These are phyloP conservation scores for Perodicticus potto DNA, from an alignment of 2,797 vertebrate genomes.

Conservation along the genomic window DNA sequence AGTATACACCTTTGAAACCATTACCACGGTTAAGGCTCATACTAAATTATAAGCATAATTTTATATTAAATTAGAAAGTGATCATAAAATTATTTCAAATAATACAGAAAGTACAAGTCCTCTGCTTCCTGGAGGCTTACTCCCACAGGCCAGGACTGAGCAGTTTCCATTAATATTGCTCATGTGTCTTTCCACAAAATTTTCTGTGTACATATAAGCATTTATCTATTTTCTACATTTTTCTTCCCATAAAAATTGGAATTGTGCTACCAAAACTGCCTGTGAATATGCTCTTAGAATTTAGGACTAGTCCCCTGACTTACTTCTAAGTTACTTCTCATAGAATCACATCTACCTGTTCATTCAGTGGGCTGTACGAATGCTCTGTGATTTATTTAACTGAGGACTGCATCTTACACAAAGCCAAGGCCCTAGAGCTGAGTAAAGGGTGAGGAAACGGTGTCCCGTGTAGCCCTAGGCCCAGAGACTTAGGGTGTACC, in stretches of 20 bases:
- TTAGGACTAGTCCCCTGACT: neutral
- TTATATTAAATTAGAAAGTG: neutral
- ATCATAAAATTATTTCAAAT: conserved; percentile 20
- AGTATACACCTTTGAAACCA: neutral
- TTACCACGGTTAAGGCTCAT: neutral
- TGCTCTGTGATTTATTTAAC: neutral
- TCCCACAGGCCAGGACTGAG: neutral
- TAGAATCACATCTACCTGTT: neutral
- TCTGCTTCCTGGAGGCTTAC: neutral
- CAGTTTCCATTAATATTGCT: neutral
- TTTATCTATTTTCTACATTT: neutral
- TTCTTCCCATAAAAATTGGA: neutral
- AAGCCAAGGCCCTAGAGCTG: neutral
- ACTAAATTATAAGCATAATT: neutral
- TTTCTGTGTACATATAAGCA: neutral
- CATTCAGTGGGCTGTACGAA: neutral
- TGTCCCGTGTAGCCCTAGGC: neutral
- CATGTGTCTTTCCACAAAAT: neutral
- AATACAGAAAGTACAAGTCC: neutral
- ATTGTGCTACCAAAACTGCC: neutral
- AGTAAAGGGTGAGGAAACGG: neutral
- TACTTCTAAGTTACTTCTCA: fast-evolving
- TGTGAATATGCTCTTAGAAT: neutral
- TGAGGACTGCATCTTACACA: neutral
- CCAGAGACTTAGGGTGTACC: neutral